Base-by-base conservation (phyloP, 2,888 invertebrate species). In the Argyresthia albistria region DNA sequence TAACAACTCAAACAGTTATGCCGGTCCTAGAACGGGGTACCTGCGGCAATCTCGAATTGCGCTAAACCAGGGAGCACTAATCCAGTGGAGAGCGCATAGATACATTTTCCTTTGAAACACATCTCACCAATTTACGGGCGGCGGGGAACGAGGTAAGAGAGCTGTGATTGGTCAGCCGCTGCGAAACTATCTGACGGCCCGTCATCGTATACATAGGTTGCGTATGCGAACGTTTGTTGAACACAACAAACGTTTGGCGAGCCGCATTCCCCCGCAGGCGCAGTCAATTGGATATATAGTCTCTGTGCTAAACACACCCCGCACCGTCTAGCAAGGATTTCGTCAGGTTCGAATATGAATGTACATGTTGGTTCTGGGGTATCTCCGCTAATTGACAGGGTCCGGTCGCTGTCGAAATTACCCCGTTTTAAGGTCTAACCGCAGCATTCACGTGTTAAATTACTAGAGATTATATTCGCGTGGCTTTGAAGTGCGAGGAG, bases 281-380 rank as follows among this genome's bases (percentile, higher is more conserved):
- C n/a, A n/a, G n/a, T n/a, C n/a, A n/a, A n/a, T n/a, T n/a, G n/a
- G n/a, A n/a, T n/a, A n/a, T n/a, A n/a, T n/a, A n/a, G n/a, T n/a
- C n/a, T n/a, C 80, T 74, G 76, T 73, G 77, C 78, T 77, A 83
- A 81, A 83, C 79, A 77, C 78, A 74, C 69, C 67, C 71, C 69
- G 73, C 74, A 25, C 25, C 81, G 80, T 81, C 84, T 82, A 83
- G 83, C 81, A 80, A 66, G 77, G 80, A 84, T 83, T 80, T 79
- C 78, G 79, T 78, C 80, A 80, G 78, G 78, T 78, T 77, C 74
- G 74, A 83, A 86, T 86, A 83, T 76, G 84, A 86, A 87, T 87
- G 86, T 83, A 84, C 84, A 86, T 86, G 80, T 78, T 80, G 79
- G 25, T 74, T 64, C 69, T 63, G 69, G 73, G 71, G 76, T 73